These are phyloP conservation scores for Linyphia triangularis DNA, from an alignment of 2,888 invertebrate genomes.

Conservation along the genomic window DNA sequence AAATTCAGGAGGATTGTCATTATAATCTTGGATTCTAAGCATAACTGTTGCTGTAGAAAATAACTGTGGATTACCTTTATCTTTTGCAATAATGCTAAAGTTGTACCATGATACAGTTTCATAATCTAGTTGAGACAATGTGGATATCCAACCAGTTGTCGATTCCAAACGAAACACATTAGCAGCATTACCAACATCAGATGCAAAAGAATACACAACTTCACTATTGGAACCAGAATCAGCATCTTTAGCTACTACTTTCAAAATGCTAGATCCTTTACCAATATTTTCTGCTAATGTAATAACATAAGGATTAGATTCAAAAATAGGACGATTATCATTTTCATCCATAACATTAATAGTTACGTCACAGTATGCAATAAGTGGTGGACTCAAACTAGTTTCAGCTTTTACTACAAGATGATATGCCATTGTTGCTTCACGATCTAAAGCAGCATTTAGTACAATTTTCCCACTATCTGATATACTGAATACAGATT, in stretches of 20 bases:
- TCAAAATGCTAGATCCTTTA: conserved; percentile 87
- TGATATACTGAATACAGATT: conserved; percentile 83
- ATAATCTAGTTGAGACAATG: conserved; percentile 87
- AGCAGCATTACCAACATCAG: conserved; percentile 78
- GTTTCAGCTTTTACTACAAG: conserved; percentile 88
- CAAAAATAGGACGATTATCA: conserved; percentile 92
- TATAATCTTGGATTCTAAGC: conserved; percentile 91
- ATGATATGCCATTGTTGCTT: conserved; percentile 85
- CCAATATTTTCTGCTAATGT: conserved; percentile 91
- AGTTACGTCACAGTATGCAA: conserved; percentile 85
- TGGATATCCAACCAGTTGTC: conserved; percentile 92
- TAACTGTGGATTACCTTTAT: conserved; percentile 87
- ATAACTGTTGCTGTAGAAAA: conserved; percentile 88
- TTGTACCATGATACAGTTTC: conserved; percentile 88
- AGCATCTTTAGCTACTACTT: conserved; percentile 85
- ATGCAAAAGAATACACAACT: conserved; percentile 85
- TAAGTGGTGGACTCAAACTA: conserved; percentile 81
- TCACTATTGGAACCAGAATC: conserved; percentile 92
- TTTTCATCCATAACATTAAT: conserved; percentile 93
- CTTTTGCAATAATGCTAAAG: conserved; percentile 88
- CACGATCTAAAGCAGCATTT: conserved; percentile 88
- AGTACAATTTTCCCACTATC: conserved; percentile 87
- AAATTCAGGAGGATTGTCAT: conserved; percentile 93
- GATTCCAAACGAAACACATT: conserved; percentile 91
- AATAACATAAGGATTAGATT: conserved; percentile 86